Evolutionary conservation across 2,797 vertebrate genomes (phyloP), one percentile per base, ranked within the genome.

Genomic region (Coranthus polyacanthus): DNA sequence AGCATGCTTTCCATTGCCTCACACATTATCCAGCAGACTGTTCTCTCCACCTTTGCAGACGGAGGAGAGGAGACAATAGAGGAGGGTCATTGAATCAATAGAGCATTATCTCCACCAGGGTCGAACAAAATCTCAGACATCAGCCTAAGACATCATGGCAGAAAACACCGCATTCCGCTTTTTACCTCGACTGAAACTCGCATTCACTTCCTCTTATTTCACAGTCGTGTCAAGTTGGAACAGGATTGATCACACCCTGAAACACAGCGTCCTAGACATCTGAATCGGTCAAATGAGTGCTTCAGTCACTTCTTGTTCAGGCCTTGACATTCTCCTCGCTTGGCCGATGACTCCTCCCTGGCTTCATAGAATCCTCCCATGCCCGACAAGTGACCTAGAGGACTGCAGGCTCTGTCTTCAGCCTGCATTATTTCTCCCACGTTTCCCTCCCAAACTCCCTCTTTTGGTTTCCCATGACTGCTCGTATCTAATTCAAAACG

Each of bases 351-450:
- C 54, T 39, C 2, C 44, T 66, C 46, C 38, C 36, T 1, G 10
- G 12, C 18, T 70, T 60, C 42, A 74, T 50, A 15, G 70, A 65
- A 21, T 21, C 49, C 51, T 68, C 42, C 55, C 1, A 0, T 68
- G 78, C 11, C 70, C 78, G 24, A 11, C 47, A 42, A 51, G 18
- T 75, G 70, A 75, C 64, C 75, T 65, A 34, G 63, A 83, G 68
- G 44, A 67, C 37, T 37, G 45, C 29, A 22, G 43, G 54, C 29
- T 71, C 60, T 49, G 59, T 61, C 62, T 68, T 58, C 58, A 51
- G 46, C 53, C 64, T 60, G 11, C 42, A 21, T 13, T 32, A 24
- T 70, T 74, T 41, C 59, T 65, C 57, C 47, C 39, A 49, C 43
- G 47, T 76, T 17, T 67, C 26, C 22, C 24, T 45, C 34, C 13